Evolutionary conservation across 2,797 vertebrate genomes (phyloP).

Genomic region (Protonibea diacanthus): DNA sequence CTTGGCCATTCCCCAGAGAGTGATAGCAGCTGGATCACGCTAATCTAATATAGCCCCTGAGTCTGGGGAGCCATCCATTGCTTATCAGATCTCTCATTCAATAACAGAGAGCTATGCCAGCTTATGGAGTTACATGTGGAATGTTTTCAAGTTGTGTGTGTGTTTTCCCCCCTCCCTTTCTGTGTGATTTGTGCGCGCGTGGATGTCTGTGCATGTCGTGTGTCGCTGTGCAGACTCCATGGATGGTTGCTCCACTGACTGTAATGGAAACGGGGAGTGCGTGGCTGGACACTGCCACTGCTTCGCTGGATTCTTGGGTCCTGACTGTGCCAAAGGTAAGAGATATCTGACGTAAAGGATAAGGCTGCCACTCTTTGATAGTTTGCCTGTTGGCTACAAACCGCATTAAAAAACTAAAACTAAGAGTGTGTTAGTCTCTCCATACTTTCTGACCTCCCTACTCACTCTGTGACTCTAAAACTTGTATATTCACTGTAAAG

Average conservation of each 20-base stretch:
- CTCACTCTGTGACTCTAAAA: not conserved
- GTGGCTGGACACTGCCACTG: conserved; percentile 97
- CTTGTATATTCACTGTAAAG: not conserved
- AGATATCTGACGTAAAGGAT: conserved; percentile 10
- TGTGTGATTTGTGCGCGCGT: conserved; percentile 5
- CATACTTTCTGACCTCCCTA: not conserved
- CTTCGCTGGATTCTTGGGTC: conserved; percentile 95
- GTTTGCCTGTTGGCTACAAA: not conserved
- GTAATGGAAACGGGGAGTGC: conserved; percentile 96
- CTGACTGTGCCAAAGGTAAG: conserved; percentile 96
- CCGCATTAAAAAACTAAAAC: not conserved
- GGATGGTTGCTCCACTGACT: conserved; percentile 95
- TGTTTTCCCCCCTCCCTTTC: not conserved
- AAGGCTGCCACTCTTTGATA: not conserved
- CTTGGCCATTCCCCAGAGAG: conserved; percentile 80
- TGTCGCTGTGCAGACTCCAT: conserved; percentile 86
- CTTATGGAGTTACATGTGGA: conserved; percentile 68
- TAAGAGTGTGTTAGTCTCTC: not conserved
- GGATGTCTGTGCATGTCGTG: conserved; percentile 12
- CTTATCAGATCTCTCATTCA: conserved; percentile 85
- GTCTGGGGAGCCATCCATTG: conserved; percentile 83
- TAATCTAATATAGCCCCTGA: conserved; percentile 82
- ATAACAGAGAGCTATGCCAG: conserved; percentile 72
- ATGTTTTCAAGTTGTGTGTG: conserved; percentile 52
- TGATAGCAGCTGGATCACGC: conserved; percentile 85